A percentile compares a stretch with the other conserved stretches of the same genome.
These are phyloP conservation scores for Pycnomerus fuliginosus DNA, from an alignment of 2,888 invertebrate species.

Conservation along the genomic window DNA sequence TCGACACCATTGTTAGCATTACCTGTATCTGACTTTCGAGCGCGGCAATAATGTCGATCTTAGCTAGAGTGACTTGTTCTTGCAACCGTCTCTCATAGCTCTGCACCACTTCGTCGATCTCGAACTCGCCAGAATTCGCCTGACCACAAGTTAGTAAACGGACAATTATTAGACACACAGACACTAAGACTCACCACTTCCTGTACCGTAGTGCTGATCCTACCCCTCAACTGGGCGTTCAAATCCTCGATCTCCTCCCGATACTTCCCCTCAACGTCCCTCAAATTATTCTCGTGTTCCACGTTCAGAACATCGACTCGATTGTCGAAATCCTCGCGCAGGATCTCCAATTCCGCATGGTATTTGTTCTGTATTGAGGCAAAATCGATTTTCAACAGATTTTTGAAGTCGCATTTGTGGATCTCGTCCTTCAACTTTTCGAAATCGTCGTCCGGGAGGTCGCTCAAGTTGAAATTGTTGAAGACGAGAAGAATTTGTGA, in stretches of 20 bases:
- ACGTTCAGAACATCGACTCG: constrained; percentile 53
- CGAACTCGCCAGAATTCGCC: constrained; percentile 49
- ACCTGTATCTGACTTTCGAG: constrained; percentile 76
- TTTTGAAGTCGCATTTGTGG: constrained; percentile 36
- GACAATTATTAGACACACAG: constrained; percentile 3
- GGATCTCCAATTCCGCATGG: constrained; percentile 46
- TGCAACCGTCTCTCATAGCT: constrained; percentile 59
- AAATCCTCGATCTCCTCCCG: constrained; percentile 56
- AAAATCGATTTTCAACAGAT: constrained; percentile 40
- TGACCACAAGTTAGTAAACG: constrained; percentile 6
- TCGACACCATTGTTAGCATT: too few species aligned
- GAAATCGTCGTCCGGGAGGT: constrained; percentile 38
- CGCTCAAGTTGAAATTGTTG: constrained; percentile 38
- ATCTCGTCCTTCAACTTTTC: constrained; percentile 36
- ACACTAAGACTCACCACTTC: constrained; percentile 52
- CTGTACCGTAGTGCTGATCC: constrained; percentile 44
- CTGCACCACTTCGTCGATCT: constrained; percentile 50
- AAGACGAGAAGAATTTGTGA: constrained; percentile 32
- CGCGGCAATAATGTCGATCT: constrained; percentile 67
- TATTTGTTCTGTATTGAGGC: constrained; percentile 51
- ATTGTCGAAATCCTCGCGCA: constrained; percentile 46
- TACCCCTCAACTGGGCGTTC: constrained; percentile 56
- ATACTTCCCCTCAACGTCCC: constrained; percentile 55
- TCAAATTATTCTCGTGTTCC: constrained; percentile 52
- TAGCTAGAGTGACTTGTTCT: constrained; percentile 64